Evolutionary conservation across 1,140 invertebrate species (phyloP), one percentile per base, ranked within the genome.

Genomic region (Theocolax elegans): DNA sequence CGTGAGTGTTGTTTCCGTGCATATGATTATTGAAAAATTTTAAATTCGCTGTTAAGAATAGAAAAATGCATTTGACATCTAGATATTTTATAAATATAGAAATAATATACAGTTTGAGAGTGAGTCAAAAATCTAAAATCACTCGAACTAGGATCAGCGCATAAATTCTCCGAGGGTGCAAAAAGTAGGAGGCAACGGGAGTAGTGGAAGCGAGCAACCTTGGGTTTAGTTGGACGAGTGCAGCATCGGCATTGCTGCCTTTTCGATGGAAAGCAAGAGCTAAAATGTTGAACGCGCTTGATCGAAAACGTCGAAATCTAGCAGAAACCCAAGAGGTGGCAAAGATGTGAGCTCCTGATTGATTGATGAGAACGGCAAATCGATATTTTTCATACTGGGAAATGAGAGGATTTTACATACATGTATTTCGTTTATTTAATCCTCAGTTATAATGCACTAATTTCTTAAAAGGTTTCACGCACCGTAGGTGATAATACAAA

Each of bases 241-340:
- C 4, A 2, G 46, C 29, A 17, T 12, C 46, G 53, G 46, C n/a
- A 42, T 42, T 40, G 35, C 29, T 38, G 19, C 31, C 29, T 64
- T 64, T 64, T 64, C 17, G 46, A 19, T 29, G 59, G 19, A 59
- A 23, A 59, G 46, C 46, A 51, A 51, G 31, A 51, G 15, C 29
- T 9, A 51, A 48, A 38, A 29, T 31, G 35, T 15, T 48, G 17
- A 17, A 21, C n/a, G 46, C 19, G 31, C 46, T 64, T 40, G 19
- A 64, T 64, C 29, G 60, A 49, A 64, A 64, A 64, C 44, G 29
- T 64, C 29, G 46, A 51, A 51, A 64, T n/a, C n/a, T n/a, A n/a
- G n/a, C n/a, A n/a, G n/a, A n/a, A 51, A 21, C 25, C 38, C 23
- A 17, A 54, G 23, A 56, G 38, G 49, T 53, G 31, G 48, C 21